Conservation (phyloP, 2,113 vertebrate species). For the Alethe castanea region DNA sequence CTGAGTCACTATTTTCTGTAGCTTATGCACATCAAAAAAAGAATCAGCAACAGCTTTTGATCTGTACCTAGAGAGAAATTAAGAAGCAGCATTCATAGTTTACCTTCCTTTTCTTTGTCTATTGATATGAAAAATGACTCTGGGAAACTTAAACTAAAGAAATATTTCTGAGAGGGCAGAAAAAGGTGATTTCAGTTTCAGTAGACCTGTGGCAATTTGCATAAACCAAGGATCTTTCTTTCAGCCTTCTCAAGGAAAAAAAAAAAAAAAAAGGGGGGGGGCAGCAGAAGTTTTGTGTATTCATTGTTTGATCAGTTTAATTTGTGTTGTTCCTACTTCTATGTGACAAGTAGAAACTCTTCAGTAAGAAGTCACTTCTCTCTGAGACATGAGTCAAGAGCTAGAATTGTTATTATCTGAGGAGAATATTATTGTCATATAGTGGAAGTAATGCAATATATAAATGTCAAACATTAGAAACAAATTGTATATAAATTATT, state of each 20-base stretch:
- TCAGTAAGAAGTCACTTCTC: background rate
- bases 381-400: background rate
- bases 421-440: background rate
- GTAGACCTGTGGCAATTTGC: background rate
- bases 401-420: background rate
- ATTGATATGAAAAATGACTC: background rate
- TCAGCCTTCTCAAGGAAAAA: background rate
- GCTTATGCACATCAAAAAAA: background rate
- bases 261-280: fast-evolving
- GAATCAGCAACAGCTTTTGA: background rate
- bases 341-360: background rate
- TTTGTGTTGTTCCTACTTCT: background rate
- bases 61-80: background rate
- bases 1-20: background rate
- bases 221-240: background rate
- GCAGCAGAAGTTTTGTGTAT: background rate
- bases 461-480: background rate
- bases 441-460: background rate
- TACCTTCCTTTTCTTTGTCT: background rate
- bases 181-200: background rate
- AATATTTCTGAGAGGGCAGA: background rate
- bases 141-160: background rate
- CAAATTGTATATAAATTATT: background rate
- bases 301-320: background rate
- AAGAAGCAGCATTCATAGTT: background rate